Percentiles rank a stretch among this genome's conserved stretches.
These are phyloP conservation scores for Hydropotes inermis DNA, from an alignment of 2,113 vertebrate species.

Conservation along the genomic window DNA sequence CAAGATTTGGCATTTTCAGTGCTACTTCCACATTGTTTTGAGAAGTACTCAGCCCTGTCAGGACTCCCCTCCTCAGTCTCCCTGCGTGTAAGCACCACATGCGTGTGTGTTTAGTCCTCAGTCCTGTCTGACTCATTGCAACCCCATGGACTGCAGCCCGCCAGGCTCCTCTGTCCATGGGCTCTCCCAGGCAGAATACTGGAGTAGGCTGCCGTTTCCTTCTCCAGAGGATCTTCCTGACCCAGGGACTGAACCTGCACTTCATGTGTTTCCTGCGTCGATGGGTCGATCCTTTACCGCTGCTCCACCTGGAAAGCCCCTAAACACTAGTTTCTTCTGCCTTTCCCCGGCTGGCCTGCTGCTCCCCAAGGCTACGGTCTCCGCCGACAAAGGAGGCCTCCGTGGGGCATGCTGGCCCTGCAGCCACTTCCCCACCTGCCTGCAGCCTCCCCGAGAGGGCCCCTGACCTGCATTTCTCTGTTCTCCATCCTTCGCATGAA, in stretches of 20 bases:
- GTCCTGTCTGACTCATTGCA: background rate
- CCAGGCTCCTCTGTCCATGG: background rate
- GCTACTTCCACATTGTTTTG: accelerated
- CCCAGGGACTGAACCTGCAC: background rate
- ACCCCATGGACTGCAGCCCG: background rate
- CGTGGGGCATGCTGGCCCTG: background rate
- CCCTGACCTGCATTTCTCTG: background rate
- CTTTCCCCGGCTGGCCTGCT: background rate
- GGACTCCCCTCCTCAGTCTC: accelerated
- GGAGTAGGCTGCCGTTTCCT: background rate
- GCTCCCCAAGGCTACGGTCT: background rate
- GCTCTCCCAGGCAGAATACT: background rate
- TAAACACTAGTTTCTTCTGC: background rate
- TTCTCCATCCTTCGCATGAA: background rate
- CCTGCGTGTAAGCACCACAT: accelerated
- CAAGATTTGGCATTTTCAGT: accelerated
- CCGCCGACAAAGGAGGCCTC: background rate
- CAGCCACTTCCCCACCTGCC: background rate
- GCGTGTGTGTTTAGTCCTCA: background rate
- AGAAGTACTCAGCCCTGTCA: background rate
- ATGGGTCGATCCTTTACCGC: background rate
- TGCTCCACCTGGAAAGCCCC: too few relatives aligned
- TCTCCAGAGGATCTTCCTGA: background rate
- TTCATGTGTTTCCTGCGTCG: accelerated
- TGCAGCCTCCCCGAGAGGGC: background rate